Base-by-base conservation (phyloP, 2,797 vertebrate species). In the Halcyon badia region DNA sequence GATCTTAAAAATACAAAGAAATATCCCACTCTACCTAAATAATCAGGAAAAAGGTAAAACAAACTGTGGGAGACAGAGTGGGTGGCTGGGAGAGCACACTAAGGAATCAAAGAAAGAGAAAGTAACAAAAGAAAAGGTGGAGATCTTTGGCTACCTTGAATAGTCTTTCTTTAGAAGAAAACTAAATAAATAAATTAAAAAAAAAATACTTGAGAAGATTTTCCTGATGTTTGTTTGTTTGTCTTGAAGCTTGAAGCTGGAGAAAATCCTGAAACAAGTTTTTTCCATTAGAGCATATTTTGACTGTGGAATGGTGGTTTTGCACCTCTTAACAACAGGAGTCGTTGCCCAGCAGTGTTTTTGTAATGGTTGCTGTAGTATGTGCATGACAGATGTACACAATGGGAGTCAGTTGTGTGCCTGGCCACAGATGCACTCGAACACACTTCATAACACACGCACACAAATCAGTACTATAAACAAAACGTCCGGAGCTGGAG, bases 71-170 rank as follows among this genome's bases (percentile, higher is more conserved):
- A 80, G 46, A 31, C 14, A 65, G 11, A 42, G 6, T 39, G 14
- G 2, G 11, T 42, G 28, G 5, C 7, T 37, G 56, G 16, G 6
- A 51, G 10, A 58, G 3, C 10, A 28, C 5, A 18, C 6, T 24
- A 62, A 31, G n/a, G 62, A 19, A 3, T 56, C 10, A 62, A 52
- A n/a, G 12, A 14, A 86, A 28, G 3, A 46, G 58, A n/a, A 77
- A 24, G 0, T 0, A 48, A 22, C 44, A 5, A 20, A 46, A 15
- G 11, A 21, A 46, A 4, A 6, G 2, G 0, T 1, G 3, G 2
- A 1, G 8, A 14, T 14, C 1, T 28, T 70, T 44, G 18, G 7
- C 20, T 71, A 19, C 4, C 8, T 90, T 26, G 6, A 52, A 57
- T 76, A 28, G 1, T n/a, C 6, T 41, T 64, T 5, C 24, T 82